phyloP scores from a whole-genome alignment of 2,888 invertebrate species.

The Lepidochitona cinerea region DNA sequence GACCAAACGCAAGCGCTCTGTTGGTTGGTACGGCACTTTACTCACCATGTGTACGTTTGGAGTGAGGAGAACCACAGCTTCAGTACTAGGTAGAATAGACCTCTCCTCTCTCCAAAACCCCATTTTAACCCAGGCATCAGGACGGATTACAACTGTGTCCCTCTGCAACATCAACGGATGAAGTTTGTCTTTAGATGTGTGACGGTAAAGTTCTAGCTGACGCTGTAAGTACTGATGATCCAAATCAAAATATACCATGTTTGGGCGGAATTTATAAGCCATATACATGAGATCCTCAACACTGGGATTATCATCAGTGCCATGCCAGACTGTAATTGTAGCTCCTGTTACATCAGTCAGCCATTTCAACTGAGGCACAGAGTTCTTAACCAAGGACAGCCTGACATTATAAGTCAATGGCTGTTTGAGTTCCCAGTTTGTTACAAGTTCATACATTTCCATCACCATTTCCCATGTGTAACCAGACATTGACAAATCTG shows the following conservation, averaged over 20 bases:
- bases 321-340: constrained; percentile 50
- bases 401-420: constrained; percentile 57
- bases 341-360: constrained; percentile 54
- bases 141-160: constrained; percentile 51
- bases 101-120: constrained; percentile 55
- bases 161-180: constrained; percentile 43
- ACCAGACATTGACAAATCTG: constrained; percentile 52
- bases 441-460: constrained; percentile 61
- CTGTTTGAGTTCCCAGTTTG: constrained; percentile 46
- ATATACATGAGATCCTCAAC: constrained; percentile 53
- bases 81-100: constrained; percentile 57
- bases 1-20: constrained; percentile 38
- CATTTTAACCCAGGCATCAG: constrained; percentile 61
- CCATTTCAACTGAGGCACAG: constrained; percentile 64
- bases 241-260: constrained; percentile 53
- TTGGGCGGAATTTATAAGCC: constrained; percentile 52
- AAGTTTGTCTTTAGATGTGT: constrained; percentile 45
- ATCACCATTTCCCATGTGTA: constrained; percentile 64
- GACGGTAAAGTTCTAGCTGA: constrained; percentile 42
- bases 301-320: constrained; percentile 38
- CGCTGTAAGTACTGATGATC: constrained; percentile 39
- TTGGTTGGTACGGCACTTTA: constrained; percentile 50
- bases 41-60: constrained; percentile 55
- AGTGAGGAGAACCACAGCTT: constrained; percentile 49
- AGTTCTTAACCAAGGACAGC: constrained; percentile 55